Base-by-base conservation (phyloP, 2,113 vertebrate genomes). In the Rhinogobius similis region DNA sequence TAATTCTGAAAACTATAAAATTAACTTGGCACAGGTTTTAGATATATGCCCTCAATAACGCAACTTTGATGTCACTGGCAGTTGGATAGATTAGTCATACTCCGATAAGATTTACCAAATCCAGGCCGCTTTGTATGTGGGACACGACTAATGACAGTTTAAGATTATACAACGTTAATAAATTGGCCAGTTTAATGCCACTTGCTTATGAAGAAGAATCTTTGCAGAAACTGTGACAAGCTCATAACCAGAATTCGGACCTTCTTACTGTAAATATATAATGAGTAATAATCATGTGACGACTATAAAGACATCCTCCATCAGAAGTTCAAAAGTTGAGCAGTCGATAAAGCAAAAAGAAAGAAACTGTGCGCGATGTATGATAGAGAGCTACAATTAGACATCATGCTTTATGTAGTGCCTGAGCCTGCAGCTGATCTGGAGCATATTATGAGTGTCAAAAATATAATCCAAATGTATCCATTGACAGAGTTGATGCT, bases 321-420 rank as follows among this genome's bases (percentile, higher is more conserved):
- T 53, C 23, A 43, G 4, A 6, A 59, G 72, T 77, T 83, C 65
- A 73, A 66, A 41, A 72, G 79, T 65, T 78, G 5, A 81, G 21
- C 32, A 46, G 82, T 85, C 39, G 73, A 75, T 76, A 68, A 80
- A 81, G 62, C 48, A 78, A 77, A 68, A 65, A 14, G 61, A 66
- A 46, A 26, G 0, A 50, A 67, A 39, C 21, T 21, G 41, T 16
- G 29, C 10, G 13, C 11, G 32, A 46, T 44, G 23, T 67, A 3
- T 43, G 20, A 69, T 63, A 18, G 18, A 32, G 39, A 46, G 26
- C 1, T 73, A 26, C 6, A 63, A 65, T 72, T 68, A 75, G 55
- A 43, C 73, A 62, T 46, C 10, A 18, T 44, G 39, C 70, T 26
- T 53, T 61, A 20, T 64, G 70, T 66, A 24, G 61, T 18, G 55